phyloP scores from a whole-genome alignment of 2,797 vertebrate genomes.

The Mustela erminea region DNA sequence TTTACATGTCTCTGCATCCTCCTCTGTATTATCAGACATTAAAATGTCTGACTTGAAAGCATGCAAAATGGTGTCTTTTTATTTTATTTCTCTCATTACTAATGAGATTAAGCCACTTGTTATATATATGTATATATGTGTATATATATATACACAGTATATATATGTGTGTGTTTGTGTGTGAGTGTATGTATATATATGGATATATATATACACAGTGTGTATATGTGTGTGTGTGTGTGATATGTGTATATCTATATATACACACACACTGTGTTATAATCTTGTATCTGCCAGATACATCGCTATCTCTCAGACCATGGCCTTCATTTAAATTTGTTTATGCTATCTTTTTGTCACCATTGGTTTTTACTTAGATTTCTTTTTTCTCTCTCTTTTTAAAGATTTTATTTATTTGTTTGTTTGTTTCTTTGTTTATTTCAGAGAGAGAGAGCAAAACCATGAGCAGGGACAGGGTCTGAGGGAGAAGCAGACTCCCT shows the following conservation, averaged over 20 bases:
- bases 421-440: too few species aligned
- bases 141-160: too few species aligned
- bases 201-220: too few species aligned
- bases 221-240: too few species aligned
- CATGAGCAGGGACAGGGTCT: too few species aligned
- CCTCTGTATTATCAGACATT: neutral
- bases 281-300: neutral
- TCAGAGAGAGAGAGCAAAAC: neutral
- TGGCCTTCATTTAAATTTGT: neutral
- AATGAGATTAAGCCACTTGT: neutral
- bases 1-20: neutral
- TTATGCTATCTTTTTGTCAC: neutral
- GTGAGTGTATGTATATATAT: too few species aligned
- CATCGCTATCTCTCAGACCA: neutral
- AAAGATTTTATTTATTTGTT: neutral
- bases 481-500: neutral
- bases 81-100: neutral
- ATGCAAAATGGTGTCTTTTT: neutral
- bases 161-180: neutral
- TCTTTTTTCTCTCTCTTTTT: constrained; percentile 19
- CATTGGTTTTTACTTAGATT: neutral
- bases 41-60: neutral
- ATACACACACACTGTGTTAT: neutral
- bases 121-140: too few species aligned
- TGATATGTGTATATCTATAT: too few species aligned